Percentiles rank a stretch among this genome's conserved stretches.
Evolutionary conservation across 2,888 invertebrate species (phyloP).

Genomic region (Horisme vitalbata): DNA sequence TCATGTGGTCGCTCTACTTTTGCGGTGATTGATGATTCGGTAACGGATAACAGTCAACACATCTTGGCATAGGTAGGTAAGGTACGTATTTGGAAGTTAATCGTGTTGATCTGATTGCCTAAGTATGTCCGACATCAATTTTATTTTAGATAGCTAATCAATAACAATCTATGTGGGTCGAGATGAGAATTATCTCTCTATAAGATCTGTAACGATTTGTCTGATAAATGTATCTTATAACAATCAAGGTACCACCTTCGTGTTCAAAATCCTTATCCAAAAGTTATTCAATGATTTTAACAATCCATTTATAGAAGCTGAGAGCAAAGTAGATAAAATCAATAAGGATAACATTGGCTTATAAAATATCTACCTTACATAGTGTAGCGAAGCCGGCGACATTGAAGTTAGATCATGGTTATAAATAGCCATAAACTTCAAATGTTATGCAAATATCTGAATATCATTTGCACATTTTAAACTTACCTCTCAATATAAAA

Average conservation of each 20-base stretch:
- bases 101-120: conserved; percentile 31
- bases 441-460: conserved; percentile 19
- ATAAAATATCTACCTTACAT: neutral
- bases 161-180: conserved; percentile 32
- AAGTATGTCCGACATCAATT: conserved; percentile 29
- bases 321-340: too few species aligned
- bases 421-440: conserved; percentile 14
- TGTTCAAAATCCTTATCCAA: too few species aligned
- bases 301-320: too few species aligned
- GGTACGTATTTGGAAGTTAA: conserved; percentile 24
- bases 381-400: neutral
- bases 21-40: conserved; percentile 39
- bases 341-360: too few species aligned
- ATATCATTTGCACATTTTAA: conserved; percentile 20
- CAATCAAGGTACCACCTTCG: too few species aligned
- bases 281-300: too few species aligned
- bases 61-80: conserved; percentile 19
- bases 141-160: conserved; percentile 32
- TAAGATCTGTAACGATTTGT: conserved; percentile 15
- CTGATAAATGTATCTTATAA: conserved; percentile 14
- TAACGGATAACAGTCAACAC: conserved; percentile 35
- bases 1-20: conserved; percentile 40
- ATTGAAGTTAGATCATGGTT: conserved; percentile 15
- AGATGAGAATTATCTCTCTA: conserved; percentile 19
- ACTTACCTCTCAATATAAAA: conserved; percentile 12